Base-by-base conservation (phyloP, 1,140 invertebrate species). In the Homarus americanus region DNA sequence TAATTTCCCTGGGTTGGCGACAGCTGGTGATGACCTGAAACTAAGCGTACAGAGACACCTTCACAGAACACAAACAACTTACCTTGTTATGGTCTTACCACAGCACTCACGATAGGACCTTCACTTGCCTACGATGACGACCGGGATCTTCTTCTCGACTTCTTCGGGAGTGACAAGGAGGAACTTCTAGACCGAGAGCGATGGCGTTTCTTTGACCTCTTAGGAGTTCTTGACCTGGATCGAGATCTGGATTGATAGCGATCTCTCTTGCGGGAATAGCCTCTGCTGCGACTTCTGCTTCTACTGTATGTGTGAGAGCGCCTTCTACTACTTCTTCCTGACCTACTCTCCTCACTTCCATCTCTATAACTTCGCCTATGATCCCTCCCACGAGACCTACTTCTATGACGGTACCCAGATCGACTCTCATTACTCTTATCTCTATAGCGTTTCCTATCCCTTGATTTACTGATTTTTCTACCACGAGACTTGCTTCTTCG, bases 91-190 rank as follows among this genome's bases (percentile, higher is more conserved):
- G 40, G 88, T 90, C 88, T 90, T 90, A 90, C 88, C 88, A 90
- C 88, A 83, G 88, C 88, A 90, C 88, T 90, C 88, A 90, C 82
- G 79, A 76, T 44, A 89, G 69, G 87, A 89, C 66, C 87, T 89
- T 89, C 87, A 90, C 88, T 90, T 90, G 88, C 88, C 88, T 90
- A 90, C 88, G 88, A 90, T 24, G 88, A 90, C 82, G 88, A 90
- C 41, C 88, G 80, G n/a, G 88, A 90, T 63, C 80, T 76, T 76
- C 80, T 76, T 76, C 82, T 76, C 9, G 80, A 83, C 58, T 84
- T 90, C 80, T 90, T 90, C 2, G 79, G 80, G 20, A 84, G 72
- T 40, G 88, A 90, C 15, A 66, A n/a, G 15, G 80, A 41, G 34
- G 88, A 90, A 76, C 80, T 84, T 17, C 72, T 32, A 28, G 88